Base-by-base conservation (phyloP, 1,140 invertebrate species). In the Drosophila bipectinata region DNA sequence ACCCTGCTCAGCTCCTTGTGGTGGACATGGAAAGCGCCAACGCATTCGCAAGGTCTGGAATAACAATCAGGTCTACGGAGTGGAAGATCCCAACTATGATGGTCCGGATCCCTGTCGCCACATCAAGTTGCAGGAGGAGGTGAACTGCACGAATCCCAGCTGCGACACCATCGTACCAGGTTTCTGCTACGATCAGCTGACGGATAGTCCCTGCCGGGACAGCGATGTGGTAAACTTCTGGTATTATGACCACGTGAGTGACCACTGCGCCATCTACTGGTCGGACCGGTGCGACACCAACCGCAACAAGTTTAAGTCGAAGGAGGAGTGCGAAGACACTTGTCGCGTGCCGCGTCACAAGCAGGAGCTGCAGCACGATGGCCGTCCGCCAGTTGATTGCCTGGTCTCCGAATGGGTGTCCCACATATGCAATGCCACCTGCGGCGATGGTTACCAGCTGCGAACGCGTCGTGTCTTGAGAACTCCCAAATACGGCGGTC, bases 241-340 rank as follows among this genome's bases (percentile, higher is more conserved):
- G 93, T 96, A 96, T 85, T 98, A 96, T 82, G 95, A 98, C 78
- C 92, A 92, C 12, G 82, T 92, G 1, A 93, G 92, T 7, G 93
- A 93, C 58, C 93, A 93, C 48, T 98, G 97, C 87, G 92, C 93
- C 54, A 92, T 94, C 15, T 98, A 98, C 84, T 93, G 93, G 58
- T 97, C 95, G 77, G 94, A 94, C 45, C 96, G 96, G 49, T 98
- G 97, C 83, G 92, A 94, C 44, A 95, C 94, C 0, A 97, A 96
- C 79, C 92, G 92, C 60, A 97, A 97, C 88, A 96, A 96, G 80
- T 97, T 97, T 80, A 91, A 91, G 49, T 91, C 92, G 2, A 82
- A 93, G 74, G 92, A 92, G 66, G 91, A 88, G 61, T 93, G 92
- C 75, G 92, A 92, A 57, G 92, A 77, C 61, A 93, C 84, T 10